Evolutionary conservation across 2,888 invertebrate genomes (phyloP).

Genomic region (Heteromyza rotundicornis): DNA sequence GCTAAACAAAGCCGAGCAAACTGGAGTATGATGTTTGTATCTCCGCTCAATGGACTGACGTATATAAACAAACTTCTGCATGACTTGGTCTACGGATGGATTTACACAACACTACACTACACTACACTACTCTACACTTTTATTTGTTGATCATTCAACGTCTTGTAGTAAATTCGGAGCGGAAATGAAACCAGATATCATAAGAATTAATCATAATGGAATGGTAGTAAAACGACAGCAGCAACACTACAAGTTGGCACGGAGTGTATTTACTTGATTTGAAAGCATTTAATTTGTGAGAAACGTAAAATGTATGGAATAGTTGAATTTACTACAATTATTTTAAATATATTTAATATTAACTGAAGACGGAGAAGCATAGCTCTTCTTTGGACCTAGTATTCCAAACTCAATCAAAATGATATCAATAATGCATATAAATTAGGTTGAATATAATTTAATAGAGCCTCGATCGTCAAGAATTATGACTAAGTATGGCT

Average conservation of each 20-base stretch:
- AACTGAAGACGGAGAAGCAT: too few relatives aligned
- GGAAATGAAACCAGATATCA: slow-evolving; percentile 61
- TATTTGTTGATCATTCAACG: slow-evolving; percentile 21
- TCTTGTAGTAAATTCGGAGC: slow-evolving; percentile 44
- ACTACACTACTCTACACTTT: neutral
- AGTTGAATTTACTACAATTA: too few relatives aligned
- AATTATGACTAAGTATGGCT: too few relatives aligned
- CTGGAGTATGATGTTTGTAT: neutral
- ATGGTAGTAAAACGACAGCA: too few relatives aligned
- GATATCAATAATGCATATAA: too few relatives aligned
- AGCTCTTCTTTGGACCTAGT: too few relatives aligned
- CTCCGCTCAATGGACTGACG: neutral
- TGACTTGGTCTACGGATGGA: neutral
- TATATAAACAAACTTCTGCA: slow-evolving; percentile 36
- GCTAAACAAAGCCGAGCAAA: neutral
- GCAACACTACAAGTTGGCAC: too few relatives aligned
- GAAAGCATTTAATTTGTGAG: neutral
- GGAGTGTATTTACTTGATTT: neutral
- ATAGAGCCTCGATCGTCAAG: too few relatives aligned
- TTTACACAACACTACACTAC: neutral
- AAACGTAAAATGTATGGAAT: neutral
- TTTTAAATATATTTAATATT: too few relatives aligned
- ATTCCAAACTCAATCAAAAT: too few relatives aligned
- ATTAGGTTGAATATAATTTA: too few relatives aligned
- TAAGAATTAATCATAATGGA: slow-evolving; percentile 28